Base-by-base conservation (phyloP, 2,888 invertebrate genomes). In the Tolmerus cingulatus region DNA sequence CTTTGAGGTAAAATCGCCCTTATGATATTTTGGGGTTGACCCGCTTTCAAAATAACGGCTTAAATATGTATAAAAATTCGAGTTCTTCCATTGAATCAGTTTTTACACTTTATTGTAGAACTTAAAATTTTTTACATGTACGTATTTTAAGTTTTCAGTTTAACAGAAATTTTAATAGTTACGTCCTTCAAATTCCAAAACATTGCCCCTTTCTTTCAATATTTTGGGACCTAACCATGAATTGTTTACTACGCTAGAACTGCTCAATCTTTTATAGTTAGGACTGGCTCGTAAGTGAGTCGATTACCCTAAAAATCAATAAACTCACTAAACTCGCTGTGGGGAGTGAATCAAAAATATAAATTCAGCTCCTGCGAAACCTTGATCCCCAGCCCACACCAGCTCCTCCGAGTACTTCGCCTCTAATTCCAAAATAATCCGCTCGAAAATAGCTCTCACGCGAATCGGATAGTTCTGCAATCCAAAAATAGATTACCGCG, bases 401-500 rank as follows among this genome's bases (percentile, higher is more conserved):
- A 66, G 66, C 23, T 66, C 66, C 66, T 12, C 27, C 27, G 66
- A 66, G 66, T 66, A 66, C 66, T 66, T 66, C 37, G 76, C 37
- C 14, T 37, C 34, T 76, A 40, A 78, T 78, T 78, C 19, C 43
- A 43, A 78, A 46, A 46, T 78, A 78, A 43, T 40, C 27, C 43
- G 27, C 19, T 43, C 78, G 14, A 37, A 78, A 78, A 78, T 78
- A 78, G 78, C 19, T 46, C 40, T 27, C 43, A 78, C 78, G 78
- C 43, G 78, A 43, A 23, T 40, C 14, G 37, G 7, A 78, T 78
- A 43, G 40, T 78, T 43, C 78, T 78, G 46, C 78, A 78, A 78
- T 78, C 78, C 78, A 16, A 78, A 78, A 78, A 78, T 78, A 78
- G 78, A 37, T 78, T 40, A 78, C 37, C 37, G 27, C 43, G 16